A percentile compares a stretch with the other conserved stretches of the same genome.
phyloP scores from a whole-genome alignment of 2,113 vertebrate species.

The Glaucidium brasilianum region DNA sequence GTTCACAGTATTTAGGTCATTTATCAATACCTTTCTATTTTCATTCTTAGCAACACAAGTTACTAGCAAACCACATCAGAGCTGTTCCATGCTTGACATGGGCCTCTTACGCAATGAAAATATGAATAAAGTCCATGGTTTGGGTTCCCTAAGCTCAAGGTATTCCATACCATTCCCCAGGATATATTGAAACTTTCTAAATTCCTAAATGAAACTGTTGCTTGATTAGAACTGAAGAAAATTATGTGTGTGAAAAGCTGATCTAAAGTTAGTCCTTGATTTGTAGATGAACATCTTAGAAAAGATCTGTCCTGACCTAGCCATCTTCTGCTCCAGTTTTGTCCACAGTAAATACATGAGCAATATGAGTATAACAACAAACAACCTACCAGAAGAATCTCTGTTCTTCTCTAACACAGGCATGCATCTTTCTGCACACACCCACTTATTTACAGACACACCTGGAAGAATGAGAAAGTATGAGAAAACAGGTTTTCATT shows the following conservation, averaged over 20 bases:
- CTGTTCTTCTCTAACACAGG: background rate
- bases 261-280: background rate
- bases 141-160: background rate
- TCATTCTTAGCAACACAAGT: background rate
- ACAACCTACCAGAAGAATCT: background rate
- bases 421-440: background rate
- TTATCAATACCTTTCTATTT: background rate
- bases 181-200: background rate
- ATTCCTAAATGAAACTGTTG: background rate
- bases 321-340: background rate
- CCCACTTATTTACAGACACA: background rate
- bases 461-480: background rate
- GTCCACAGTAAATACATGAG: background rate
- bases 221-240: background rate
- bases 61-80: background rate
- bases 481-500: background rate
- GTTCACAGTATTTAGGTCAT: background rate
- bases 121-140: background rate
- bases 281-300: background rate
- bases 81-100: background rate
- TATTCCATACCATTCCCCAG: background rate
- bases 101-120: background rate
- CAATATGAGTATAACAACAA: background rate
- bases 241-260: background rate
- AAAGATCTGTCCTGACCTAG: background rate